Conservation (phyloP, 2,888 invertebrate species). For the Cybosia mesomella region DNA sequence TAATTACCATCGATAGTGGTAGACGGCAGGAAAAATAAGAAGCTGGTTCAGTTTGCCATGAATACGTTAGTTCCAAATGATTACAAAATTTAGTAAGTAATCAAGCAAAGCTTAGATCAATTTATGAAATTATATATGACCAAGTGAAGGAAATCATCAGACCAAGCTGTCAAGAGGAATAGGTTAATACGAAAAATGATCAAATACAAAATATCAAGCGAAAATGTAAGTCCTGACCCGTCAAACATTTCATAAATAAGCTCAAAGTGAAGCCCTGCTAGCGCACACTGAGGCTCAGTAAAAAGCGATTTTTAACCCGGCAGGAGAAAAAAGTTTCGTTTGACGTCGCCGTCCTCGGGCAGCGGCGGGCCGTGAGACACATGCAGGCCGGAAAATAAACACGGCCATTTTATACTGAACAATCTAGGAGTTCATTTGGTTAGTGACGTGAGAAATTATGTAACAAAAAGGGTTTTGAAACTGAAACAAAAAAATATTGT, state of each 20-base stretch:
- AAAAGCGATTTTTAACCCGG: constrained; percentile 71
- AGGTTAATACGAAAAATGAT: background rate
- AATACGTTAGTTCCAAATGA: too few species aligned
- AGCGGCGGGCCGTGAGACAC: constrained; percentile 40
- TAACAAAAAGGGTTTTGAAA: constrained; percentile 7
- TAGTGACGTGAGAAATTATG: constrained; percentile 26
- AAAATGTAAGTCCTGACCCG: constrained; percentile 77
- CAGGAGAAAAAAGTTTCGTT: constrained; percentile 60
- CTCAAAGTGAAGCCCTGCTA: constrained; percentile 55
- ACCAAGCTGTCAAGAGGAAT: too few species aligned
- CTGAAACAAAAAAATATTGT: background rate
- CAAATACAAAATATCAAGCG: constrained; percentile 53
- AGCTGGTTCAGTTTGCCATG: too few species aligned
- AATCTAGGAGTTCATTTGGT: constrained; percentile 43
- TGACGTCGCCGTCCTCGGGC: constrained; percentile 42
- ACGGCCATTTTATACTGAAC: constrained; percentile 41
- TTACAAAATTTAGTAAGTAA: background rate
- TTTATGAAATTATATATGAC: background rate
- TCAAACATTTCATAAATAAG: constrained; percentile 82
- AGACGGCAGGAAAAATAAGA: too few species aligned
- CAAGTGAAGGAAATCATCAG: too few species aligned
- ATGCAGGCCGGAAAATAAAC: constrained; percentile 40
- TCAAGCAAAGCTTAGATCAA: background rate
- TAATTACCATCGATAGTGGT: too few species aligned
- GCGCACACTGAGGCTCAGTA: constrained; percentile 59